phyloP scores from a whole-genome alignment of 2,113 vertebrate species.

The Centropus bengalensis region DNA sequence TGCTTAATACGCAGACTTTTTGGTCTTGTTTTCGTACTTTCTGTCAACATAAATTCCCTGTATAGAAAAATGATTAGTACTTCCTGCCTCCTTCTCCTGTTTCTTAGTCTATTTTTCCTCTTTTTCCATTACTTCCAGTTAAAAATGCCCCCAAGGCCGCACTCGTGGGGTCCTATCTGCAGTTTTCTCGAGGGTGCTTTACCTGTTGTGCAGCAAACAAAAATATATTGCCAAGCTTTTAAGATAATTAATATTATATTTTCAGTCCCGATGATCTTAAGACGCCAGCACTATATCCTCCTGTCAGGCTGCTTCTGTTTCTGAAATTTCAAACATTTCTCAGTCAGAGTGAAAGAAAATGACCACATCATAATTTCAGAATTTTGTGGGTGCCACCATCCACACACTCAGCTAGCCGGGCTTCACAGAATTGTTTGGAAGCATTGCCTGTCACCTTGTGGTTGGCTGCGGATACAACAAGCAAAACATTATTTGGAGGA shows the following conservation, averaged over 20 bases:
- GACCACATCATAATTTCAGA: background rate
- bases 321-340: background rate
- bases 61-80: background rate
- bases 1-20: background rate
- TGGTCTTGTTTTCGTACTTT: background rate
- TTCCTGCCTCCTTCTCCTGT: background rate
- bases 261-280: background rate
- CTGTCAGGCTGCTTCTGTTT: background rate
- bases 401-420: background rate
- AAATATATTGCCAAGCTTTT: background rate
- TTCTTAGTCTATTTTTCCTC: background rate
- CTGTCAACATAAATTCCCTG: background rate
- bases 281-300: background rate
- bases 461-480: background rate
- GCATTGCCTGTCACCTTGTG: conserved; percentile 50
- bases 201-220: background rate
- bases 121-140: background rate
- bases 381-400: background rate
- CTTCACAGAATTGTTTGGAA: background rate
- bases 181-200: background rate
- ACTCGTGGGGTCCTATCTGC: background rate
- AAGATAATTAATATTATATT: background rate
- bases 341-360: background rate
- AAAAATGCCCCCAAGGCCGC: background rate
- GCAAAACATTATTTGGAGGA: background rate